Conservation (phyloP, 2,888 invertebrate genomes). For the Leucozona laternaria region DNA sequence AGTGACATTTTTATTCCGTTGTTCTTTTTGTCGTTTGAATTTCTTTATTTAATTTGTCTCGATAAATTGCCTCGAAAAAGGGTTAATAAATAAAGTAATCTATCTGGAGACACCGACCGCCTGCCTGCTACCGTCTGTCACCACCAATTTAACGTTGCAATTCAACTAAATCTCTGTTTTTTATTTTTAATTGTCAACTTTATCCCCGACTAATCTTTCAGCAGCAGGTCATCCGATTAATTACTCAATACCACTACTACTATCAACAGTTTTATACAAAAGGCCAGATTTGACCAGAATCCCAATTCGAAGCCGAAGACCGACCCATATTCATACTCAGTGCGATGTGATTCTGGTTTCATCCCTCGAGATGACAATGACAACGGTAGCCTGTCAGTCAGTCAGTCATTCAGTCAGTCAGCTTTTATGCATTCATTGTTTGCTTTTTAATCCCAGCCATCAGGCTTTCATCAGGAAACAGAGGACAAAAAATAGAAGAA, state of each 20-base stretch:
- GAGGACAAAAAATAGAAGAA: neutral
- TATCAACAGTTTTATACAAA: constrained; percentile 70
- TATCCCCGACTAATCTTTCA: constrained; percentile 43
- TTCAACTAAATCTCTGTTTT: neutral
- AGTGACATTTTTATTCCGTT: neutral
- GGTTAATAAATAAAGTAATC: constrained; percentile 15
- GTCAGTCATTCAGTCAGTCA: constrained; percentile 42
- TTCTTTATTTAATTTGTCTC: neutral
- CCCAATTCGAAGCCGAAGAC: neutral
- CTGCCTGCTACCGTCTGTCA: neutral
- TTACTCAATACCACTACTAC: constrained; percentile 44
- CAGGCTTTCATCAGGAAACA: constrained; percentile 30
- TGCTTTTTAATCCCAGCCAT: constrained; percentile 55
- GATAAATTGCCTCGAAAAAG: constrained; percentile 11
- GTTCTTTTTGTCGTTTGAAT: neutral
- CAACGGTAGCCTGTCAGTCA: constrained; percentile 39
- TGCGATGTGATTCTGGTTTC: constrained; percentile 9
- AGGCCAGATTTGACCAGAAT: constrained; percentile 43
- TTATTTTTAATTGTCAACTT: constrained; percentile 43
- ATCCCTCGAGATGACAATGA: constrained; percentile 17
- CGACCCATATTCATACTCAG: constrained; percentile 62
- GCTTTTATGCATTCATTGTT: constrained; percentile 58
- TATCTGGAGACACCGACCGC: neutral
- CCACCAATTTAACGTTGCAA: neutral
- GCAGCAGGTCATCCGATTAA: constrained; percentile 66